Evolutionary conservation across 2,113 vertebrate genomes (phyloP), one percentile per base, ranked within the genome.

Genomic region (Halcyon senegalensis): DNA sequence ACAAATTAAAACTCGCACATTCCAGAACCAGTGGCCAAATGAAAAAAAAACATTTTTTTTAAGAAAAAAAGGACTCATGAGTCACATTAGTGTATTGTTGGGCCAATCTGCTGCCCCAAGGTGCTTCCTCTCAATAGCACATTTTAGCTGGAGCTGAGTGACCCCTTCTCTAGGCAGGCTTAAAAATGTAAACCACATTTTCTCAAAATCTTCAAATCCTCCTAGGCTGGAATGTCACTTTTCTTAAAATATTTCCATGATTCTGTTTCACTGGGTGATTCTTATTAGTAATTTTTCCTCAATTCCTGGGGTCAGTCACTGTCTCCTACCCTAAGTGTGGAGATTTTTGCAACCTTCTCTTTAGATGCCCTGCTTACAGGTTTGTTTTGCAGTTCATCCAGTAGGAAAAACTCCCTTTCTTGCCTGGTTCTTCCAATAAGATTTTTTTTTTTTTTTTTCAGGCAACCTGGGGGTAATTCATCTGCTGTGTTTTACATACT

Each of bases 11-110:
- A 21, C 11, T 60, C 5, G 7, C 5, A 11, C 3, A 43, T 76
- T 51, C 12, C 17, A 53, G 62, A 77, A 74, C 9, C 35, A 73
- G 33, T 35, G 10, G 28, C 11, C 18, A 78, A 75, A 70, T 24
- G 1, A 39, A n/a, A 31, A 19, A 53, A 55, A 28, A 9, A 16
- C n/a, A n/a, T n/a, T n/a, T 55, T 30, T 31, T 16, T 30, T 18
- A 11, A 2, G 6, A 0, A 35, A n/a, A 24, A 21, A 33, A 35
- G 5, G 43, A 5, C 21, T 5, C 13, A 39, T 35, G 9, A 24
- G 5, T 89, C 51, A 24, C 13, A 58, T 39, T 50, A 62, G 7
- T 62, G 30, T 31, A 31, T 6, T 33, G 2, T 75, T 17, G 75
- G 69, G 10, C 11, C 25, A 72, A 15, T 31, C 14, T 78, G 30